Conservation (phyloP, 2,797 vertebrate species). For the Morelia viridis region DNA sequence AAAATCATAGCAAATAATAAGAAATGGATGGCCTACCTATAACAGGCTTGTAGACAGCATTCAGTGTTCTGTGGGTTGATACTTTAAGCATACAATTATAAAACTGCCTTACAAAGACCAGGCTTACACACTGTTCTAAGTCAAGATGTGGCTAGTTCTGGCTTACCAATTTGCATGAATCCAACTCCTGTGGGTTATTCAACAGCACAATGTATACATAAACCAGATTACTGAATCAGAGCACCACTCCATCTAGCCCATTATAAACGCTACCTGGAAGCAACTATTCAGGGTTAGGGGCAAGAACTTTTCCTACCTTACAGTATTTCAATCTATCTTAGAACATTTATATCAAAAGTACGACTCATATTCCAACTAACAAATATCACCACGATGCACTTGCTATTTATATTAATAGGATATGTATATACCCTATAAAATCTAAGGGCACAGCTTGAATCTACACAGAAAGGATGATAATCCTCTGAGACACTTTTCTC, state of each 20-base stretch:
- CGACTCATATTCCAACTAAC: background rate
- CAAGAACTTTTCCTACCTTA: background rate
- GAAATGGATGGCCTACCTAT: background rate
- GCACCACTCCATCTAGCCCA: background rate
- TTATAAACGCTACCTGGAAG: background rate
- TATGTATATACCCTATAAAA: background rate
- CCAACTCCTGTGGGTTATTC: background rate
- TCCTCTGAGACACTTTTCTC: no score
- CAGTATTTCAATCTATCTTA: background rate
- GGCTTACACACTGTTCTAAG: background rate
- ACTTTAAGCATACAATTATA: background rate
- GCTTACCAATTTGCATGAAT: background rate
- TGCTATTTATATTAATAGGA: background rate
- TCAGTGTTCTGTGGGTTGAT: background rate
- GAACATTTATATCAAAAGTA: background rate
- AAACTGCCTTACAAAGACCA: background rate
- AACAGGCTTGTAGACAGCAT: background rate
- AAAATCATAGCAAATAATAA: background rate
- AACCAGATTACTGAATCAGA: background rate
- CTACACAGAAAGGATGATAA: no score
- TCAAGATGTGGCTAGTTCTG: background rate
- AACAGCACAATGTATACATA: background rate
- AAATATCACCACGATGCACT: background rate
- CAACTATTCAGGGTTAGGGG: background rate
- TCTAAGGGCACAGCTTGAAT: no score